A percentile compares a stretch with the other conserved stretches of the same genome.
These are phyloP conservation scores for Perca fluviatilis DNA, from an alignment of 2,113 vertebrate species.

Conservation along the genomic window DNA sequence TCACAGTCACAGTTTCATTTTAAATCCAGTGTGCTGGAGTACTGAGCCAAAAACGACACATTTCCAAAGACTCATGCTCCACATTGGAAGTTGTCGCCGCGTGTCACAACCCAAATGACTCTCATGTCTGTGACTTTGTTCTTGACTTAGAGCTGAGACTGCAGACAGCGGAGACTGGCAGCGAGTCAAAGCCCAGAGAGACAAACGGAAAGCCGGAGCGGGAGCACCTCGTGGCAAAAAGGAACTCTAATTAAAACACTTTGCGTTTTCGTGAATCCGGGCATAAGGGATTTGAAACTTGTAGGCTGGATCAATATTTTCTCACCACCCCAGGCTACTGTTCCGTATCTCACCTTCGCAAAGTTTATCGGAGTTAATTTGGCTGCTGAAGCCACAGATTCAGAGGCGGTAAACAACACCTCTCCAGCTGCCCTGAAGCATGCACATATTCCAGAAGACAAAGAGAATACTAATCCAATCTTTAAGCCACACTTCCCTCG, in stretches of 20 bases:
- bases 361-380: constrained; percentile 69
- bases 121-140: constrained; percentile 60
- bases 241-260: constrained; percentile 70
- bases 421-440: constrained; percentile 37
- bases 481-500: constrained; percentile 19
- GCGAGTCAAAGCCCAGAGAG: constrained; percentile 51
- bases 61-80: constrained; percentile 11
- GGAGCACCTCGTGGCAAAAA: constrained; percentile 38
- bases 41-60: constrained; percentile 14
- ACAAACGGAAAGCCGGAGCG: neutral
- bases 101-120: constrained; percentile 53
- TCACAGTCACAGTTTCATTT: constrained; percentile 19
- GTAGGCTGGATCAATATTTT: constrained; percentile 70
- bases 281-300: constrained; percentile 60
- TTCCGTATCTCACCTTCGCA: constrained; percentile 64
- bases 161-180: constrained; percentile 53
- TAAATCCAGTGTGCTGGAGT: constrained; percentile 20
- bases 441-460: constrained; percentile 27
- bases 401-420: constrained; percentile 62
- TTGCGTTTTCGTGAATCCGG: constrained; percentile 27
- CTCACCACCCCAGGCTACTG: constrained; percentile 41
- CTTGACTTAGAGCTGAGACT: constrained; percentile 38
- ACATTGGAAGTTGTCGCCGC: neutral
- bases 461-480: constrained; percentile 42
- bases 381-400: constrained; percentile 56